A percentile compares a stretch with the other conserved stretches of the same genome.
Evolutionary conservation across 2,797 vertebrate species (phyloP).

Genomic region (Poecilia picta): DNA sequence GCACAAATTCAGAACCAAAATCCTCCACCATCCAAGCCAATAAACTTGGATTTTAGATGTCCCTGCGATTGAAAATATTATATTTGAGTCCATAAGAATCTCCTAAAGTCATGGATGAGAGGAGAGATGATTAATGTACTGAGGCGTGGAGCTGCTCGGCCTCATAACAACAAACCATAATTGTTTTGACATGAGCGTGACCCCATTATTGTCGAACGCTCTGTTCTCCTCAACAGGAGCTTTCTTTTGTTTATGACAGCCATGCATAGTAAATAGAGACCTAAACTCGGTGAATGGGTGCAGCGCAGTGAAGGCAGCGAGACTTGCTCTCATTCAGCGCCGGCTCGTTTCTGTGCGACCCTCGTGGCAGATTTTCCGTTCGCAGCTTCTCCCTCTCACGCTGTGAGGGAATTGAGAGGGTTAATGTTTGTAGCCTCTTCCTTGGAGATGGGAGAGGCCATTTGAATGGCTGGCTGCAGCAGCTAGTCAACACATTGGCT

Average conservation of each 20-base stretch:
- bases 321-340: conserved; percentile 18
- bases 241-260: not conserved
- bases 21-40: not conserved
- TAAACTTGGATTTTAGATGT: not conserved
- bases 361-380: conserved; percentile 8
- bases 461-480: conserved; percentile 82
- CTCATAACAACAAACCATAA: conserved; percentile 18
- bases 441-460: conserved; percentile 76
- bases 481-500: conserved; percentile 89
- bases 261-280: conserved; percentile 2
- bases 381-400: conserved; percentile 38
- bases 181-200: conserved; percentile 20
- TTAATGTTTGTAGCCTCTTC: conserved; percentile 68
- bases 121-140: conserved; percentile 31
- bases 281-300: not conserved
- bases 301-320: conserved; percentile 12
- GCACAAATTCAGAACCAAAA: not conserved
- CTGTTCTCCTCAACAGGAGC: not conserved
- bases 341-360: conserved; percentile 22
- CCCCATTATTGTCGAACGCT: not conserved
- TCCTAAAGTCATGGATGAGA: conserved; percentile 39
- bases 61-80: not conserved
- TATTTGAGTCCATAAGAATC: not conserved
- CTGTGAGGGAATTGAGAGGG: conserved; percentile 38
- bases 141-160: conserved; percentile 21